Percentiles rank a stretch among this genome's conserved stretches.
Conservation (phyloP, 2,113 vertebrate species). For the Triplophysa siluroides region DNA sequence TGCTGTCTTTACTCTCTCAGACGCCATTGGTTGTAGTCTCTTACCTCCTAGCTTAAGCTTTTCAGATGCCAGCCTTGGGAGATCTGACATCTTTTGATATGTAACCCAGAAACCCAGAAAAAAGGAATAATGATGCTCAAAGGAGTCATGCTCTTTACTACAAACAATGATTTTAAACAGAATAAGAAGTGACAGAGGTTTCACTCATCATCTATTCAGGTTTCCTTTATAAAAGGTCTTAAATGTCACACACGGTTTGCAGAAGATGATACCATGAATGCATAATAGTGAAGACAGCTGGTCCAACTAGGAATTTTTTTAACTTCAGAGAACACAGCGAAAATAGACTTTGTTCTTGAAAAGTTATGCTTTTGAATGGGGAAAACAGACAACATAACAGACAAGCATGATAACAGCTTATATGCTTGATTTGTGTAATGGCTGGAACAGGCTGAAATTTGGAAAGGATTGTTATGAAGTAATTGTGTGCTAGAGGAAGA, state of each 20-base stretch:
- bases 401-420: not conserved
- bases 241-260: not conserved
- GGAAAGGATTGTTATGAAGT: not conserved
- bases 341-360: not conserved
- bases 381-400: not conserved
- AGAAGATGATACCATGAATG: not conserved
- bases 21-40: no score
- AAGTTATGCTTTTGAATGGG: not conserved
- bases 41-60: not conserved
- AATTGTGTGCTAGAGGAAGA: no score
- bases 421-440: not conserved
- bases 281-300: not conserved
- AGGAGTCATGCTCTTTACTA: not conserved
- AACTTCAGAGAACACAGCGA: not conserved
- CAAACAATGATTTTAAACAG: no score
- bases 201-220: not conserved
- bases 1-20: slow-evolving; percentile 11
- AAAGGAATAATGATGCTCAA: not conserved
- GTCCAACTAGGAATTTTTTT: not conserved
- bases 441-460: not conserved
- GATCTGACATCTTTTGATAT: not conserved
- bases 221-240: not conserved
- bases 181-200: not conserved
- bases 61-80: not conserved
- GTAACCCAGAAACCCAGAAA: not conserved